Conservation (phyloP, 2,888 invertebrate species). For the Stenichneumon culpator region DNA sequence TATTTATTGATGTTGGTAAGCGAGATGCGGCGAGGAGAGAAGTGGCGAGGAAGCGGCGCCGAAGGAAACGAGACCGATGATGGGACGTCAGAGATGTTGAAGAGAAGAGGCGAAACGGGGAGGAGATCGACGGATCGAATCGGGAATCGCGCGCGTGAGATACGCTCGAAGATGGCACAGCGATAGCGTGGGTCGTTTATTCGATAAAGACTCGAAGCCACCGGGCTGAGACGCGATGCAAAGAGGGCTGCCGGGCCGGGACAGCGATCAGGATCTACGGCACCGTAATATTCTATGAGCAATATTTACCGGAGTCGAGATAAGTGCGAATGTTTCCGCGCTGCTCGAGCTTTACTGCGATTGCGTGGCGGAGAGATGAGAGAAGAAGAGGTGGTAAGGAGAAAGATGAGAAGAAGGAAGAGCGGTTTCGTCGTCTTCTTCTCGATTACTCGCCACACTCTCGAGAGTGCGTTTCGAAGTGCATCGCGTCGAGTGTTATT, state of each 20-base stretch:
- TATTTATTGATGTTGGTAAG: too few species aligned
- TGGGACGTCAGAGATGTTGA: not conserved
- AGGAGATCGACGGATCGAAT: conserved; percentile 20
- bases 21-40: not conserved
- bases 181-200: conserved; percentile 79
- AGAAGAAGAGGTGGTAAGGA: conserved; percentile 1
- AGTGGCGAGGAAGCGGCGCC: not conserved
- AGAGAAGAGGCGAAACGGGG: not conserved
- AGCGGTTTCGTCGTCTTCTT: conserved; percentile 39
- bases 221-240: conserved; percentile 43
- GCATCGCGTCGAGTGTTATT: not conserved
- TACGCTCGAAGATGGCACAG: conserved; percentile 58
- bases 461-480: conserved; percentile 3
- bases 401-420: not conserved
- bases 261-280: conserved; percentile 78
- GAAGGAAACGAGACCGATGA: conserved; percentile 39
- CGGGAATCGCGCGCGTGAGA: conserved; percentile 5
- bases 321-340: conserved; percentile 80
- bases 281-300: conserved; percentile 82
- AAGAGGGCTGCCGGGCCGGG: conserved; percentile 49
- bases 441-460: conserved; percentile 15
- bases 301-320: conserved; percentile 81
- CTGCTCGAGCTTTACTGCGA: conserved; percentile 8
- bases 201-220: conserved; percentile 78
- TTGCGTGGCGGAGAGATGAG: not conserved